These are phyloP conservation scores for Coecobrya sp. DNA, from an alignment of 2,888 invertebrate species.

Conservation along the genomic window DNA sequence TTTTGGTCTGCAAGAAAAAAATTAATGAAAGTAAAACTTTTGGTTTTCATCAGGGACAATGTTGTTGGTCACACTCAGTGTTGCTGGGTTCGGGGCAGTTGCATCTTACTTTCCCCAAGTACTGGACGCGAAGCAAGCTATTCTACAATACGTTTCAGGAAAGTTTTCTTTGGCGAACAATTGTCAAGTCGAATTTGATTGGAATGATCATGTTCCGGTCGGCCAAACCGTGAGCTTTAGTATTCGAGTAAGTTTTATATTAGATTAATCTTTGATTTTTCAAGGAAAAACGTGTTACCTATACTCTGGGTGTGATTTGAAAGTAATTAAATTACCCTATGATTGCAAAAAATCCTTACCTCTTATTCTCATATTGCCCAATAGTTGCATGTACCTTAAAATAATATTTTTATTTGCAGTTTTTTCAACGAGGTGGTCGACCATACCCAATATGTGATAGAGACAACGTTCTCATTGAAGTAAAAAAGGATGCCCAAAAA, in stretches of 20 bases:
- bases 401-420: conserved; percentile 88
- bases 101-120: conserved; percentile 97
- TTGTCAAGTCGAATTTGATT: conserved; percentile 95
- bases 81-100: conserved; percentile 95
- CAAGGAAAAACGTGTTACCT: too few species aligned
- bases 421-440: conserved; percentile 97
- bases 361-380: too few species aligned
- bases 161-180: conserved; percentile 96
- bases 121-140: conserved; percentile 95
- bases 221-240: conserved; percentile 97
- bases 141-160: conserved; percentile 96
- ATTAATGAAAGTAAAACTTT: conserved; percentile 2
- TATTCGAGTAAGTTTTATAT: conserved; percentile 90
- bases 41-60: conserved; percentile 91
- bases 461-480: conserved; percentile 95
- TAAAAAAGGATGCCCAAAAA: conserved; percentile 94
- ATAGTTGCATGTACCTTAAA: too few species aligned
- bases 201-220: conserved; percentile 96
- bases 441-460: conserved; percentile 98
- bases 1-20: not conserved
- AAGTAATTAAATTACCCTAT: too few species aligned
- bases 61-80: conserved; percentile 96
- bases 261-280: too few species aligned
- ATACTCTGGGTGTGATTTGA: too few species aligned
- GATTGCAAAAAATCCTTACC: too few species aligned